A percentile compares a stretch with the other conserved stretches of the same genome.
Conservation (phyloP, 2,113 vertebrate species). For the Ptyas mucosa region DNA sequence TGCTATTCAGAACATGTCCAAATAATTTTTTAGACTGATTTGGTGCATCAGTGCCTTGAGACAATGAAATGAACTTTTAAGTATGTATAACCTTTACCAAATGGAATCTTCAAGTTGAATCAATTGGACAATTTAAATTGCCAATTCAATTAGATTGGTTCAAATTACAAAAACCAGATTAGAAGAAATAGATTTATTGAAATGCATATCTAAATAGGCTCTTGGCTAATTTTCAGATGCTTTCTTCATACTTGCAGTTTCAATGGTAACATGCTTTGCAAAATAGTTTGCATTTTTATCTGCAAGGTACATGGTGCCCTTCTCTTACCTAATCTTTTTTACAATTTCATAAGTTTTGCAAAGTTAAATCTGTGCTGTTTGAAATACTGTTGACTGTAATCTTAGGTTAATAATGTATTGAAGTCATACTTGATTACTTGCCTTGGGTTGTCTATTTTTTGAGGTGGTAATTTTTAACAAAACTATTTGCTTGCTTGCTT, state of each 20-base stretch:
- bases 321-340: background rate
- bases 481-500: too few species aligned
- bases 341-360: background rate
- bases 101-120: background rate
- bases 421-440: background rate
- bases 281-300: background rate
- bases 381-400: background rate
- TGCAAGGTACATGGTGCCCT: background rate
- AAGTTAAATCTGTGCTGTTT: background rate
- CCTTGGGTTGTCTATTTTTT: background rate
- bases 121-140: background rate
- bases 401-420: background rate
- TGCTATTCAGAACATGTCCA: background rate
- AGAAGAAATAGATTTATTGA: background rate
- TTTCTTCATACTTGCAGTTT: background rate
- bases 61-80: background rate
- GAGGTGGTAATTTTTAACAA: background rate
- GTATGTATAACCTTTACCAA: background rate
- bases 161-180: background rate
- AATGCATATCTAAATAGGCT: background rate
- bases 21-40: background rate
- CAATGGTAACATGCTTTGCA: background rate
- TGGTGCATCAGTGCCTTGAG: background rate
- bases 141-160: background rate
- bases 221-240: background rate